These are phyloP conservation scores for Sakesphorus luctuosus DNA, from an alignment of 2,113 vertebrate genomes.

Conservation along the genomic window DNA sequence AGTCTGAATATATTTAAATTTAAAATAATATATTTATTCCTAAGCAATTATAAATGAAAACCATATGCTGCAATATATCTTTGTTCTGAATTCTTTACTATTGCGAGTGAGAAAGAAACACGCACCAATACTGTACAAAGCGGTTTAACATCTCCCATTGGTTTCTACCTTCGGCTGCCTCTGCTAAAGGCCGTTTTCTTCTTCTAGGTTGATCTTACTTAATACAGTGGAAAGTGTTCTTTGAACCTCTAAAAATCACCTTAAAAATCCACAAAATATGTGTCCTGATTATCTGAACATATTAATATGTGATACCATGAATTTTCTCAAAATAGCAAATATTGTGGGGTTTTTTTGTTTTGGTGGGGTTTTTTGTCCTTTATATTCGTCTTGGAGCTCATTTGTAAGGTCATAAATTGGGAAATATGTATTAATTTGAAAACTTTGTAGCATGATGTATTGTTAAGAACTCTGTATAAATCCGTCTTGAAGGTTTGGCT, in stretches of 20 bases:
- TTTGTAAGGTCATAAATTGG: conserved; percentile 72
- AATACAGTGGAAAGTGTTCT: conserved; percentile 23
- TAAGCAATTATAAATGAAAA: conserved; percentile 79
- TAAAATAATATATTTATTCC: conserved; percentile 87
- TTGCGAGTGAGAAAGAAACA: conserved; percentile 52
- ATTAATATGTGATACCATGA: conserved; percentile 57
- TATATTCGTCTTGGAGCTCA: conserved; percentile 71
- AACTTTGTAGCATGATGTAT: conserved; percentile 80
- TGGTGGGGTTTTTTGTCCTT: conserved; percentile 35
- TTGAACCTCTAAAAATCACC: neutral
- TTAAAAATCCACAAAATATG: neutral
- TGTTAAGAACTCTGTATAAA: conserved; percentile 74
- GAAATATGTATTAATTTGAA: conserved; percentile 71
- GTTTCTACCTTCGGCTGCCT: conserved; percentile 50
- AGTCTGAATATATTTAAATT: conserved; percentile 81
- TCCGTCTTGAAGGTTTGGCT: conserved; percentile 58
- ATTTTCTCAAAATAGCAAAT: conserved; percentile 71
- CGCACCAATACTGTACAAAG: conserved; percentile 48
- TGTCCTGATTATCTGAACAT: conserved; percentile 51
- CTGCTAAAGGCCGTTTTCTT: conserved; percentile 50
- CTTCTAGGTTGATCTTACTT: conserved; percentile 28
- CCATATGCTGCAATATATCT: conserved; percentile 76
- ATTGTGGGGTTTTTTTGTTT: neutral
- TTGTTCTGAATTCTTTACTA: conserved; percentile 61
- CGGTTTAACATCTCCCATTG: conserved; percentile 38